Evolutionary conservation across 2,113 vertebrate genomes (phyloP).

Genomic region (Dromaius novaehollandiae): DNA sequence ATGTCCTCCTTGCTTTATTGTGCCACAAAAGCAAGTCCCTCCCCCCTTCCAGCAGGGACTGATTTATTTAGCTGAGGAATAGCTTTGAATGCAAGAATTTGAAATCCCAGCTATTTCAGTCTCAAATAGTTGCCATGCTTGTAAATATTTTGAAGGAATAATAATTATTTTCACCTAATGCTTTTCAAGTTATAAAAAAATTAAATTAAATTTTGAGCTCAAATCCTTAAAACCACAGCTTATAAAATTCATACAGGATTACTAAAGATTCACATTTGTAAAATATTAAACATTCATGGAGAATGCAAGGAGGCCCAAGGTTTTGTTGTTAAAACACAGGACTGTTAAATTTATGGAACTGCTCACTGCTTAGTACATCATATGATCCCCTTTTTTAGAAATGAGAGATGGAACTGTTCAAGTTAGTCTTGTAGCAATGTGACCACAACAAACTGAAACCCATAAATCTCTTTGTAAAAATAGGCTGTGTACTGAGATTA

Average conservation of each 20-base stretch:
- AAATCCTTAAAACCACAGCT: conserved; percentile 5
- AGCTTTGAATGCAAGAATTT: conserved; percentile 22
- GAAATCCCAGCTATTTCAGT: conserved; percentile 32
- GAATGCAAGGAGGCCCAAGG: neutral
- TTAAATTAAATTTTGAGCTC: neutral
- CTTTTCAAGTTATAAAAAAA: neutral
- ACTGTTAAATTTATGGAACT: conserved; percentile 10
- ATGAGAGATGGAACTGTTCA: neutral
- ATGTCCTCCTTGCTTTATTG: neutral
- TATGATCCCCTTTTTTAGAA: neutral
- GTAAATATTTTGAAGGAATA: conserved; percentile 45
- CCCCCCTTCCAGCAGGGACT: neutral
- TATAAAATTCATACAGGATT: neutral
- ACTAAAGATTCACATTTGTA: neutral
- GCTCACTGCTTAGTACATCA: conserved; percentile 3
- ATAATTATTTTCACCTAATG: conserved; percentile 41
- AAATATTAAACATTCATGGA: conserved; percentile 4
- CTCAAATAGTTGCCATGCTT: conserved; percentile 7
- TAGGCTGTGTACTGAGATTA: conserved; percentile 1
- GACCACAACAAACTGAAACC: conserved; percentile 40
- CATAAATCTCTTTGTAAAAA: conserved; percentile 36
- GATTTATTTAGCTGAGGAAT: conserved; percentile 26
- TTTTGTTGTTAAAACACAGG: conserved; percentile 44
- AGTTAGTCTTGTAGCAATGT: conserved; percentile 17
- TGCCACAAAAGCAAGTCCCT: neutral